phyloP scores from a whole-genome alignment of 1,140 invertebrate genomes.

The Euschistus heros region DNA sequence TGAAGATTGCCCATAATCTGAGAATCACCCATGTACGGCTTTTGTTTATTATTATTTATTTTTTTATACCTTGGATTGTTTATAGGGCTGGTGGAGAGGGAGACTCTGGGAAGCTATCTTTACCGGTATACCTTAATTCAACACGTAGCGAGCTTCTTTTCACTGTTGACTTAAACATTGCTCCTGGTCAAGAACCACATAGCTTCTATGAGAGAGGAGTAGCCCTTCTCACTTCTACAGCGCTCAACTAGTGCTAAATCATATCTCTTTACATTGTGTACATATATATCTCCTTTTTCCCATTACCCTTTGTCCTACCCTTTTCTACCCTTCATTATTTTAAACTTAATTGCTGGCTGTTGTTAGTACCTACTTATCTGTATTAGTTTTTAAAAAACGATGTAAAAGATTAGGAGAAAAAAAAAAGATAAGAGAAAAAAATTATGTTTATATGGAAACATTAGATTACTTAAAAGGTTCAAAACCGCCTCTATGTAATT shows the following conservation, averaged over 20 bases:
- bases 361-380: not conserved
- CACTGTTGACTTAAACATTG: constrained; percentile 86
- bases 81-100: constrained; percentile 39
- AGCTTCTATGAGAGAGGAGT: constrained; percentile 97
- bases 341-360: not conserved
- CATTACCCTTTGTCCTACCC: not conserved
- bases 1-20: no score
- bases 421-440: not conserved
- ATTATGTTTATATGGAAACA: not conserved
- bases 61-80: no score
- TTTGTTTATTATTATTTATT: no score
- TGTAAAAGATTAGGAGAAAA: no score
- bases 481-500: constrained; percentile 9
- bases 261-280: not conserved
- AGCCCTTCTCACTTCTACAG: constrained; percentile 82
- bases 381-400: no score
- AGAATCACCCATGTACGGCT: not conserved
- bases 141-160: constrained; percentile 90
- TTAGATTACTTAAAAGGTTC: not conserved
- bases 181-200: constrained; percentile 73
- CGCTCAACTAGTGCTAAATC: constrained; percentile 56
- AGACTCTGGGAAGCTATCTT: constrained; percentile 57
- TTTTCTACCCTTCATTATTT: not conserved
- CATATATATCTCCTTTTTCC: not conserved
- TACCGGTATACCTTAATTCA: constrained; percentile 95